phyloP scores from a whole-genome alignment of 1,140 invertebrate genomes.

The Spodoptera frugiperda region DNA sequence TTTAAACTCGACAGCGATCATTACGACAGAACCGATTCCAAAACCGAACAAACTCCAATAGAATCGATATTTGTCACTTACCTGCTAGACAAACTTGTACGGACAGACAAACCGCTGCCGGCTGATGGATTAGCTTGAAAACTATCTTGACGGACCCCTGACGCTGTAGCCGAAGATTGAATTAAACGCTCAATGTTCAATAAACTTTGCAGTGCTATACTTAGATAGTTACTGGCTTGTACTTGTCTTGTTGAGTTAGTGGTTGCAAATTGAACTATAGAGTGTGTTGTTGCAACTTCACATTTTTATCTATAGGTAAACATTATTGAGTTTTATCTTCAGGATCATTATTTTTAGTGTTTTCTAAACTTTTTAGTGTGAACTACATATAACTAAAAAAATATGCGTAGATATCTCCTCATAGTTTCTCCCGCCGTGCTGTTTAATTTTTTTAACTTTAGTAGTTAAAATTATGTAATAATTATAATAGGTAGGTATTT shows the following conservation, averaged over 20 bases:
- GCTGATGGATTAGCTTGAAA: conserved; percentile 59
- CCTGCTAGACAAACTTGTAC: neutral
- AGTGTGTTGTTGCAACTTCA: no score
- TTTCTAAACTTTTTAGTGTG: no score
- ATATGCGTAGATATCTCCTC: no score
- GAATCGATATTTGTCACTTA: conserved; percentile 27
- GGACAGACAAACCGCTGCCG: neutral
- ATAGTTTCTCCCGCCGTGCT: no score
- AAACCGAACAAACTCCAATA: neutral
- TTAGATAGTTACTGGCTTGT: neutral
- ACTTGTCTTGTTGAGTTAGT: neutral
- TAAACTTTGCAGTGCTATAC: neutral
- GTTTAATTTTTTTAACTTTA: no score
- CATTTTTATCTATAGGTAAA: no score
- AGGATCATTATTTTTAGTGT: no score
- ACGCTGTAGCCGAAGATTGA: conserved; percentile 52
- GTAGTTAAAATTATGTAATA: no score
- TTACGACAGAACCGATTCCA: neutral
- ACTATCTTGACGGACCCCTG: conserved; percentile 59
- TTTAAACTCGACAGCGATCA: neutral
- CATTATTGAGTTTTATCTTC: no score
- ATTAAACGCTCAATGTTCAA: conserved; percentile 52
- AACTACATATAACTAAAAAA: no score
- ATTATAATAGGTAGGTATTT: no score
- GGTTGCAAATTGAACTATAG: no score